Evolutionary conservation across 2,113 vertebrate genomes (phyloP).

Genomic region (Agapornis roseicollis): DNA sequence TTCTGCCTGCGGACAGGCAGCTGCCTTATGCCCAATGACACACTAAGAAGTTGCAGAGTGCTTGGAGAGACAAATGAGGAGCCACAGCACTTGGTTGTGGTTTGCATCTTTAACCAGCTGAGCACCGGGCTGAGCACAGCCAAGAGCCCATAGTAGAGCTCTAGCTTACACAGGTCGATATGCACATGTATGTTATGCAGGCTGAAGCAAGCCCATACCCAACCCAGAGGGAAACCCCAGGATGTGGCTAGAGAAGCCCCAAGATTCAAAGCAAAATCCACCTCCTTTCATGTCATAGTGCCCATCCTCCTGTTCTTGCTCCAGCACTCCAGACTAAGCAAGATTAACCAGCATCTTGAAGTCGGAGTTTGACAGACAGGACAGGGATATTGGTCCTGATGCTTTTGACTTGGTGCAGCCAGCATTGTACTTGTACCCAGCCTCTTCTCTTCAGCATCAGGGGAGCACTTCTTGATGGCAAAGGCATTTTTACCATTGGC

Average conservation of each 20-base stretch:
- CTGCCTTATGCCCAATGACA: neutral
- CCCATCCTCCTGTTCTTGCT: neutral
- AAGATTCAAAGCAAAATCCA: neutral
- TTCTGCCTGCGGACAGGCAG: neutral
- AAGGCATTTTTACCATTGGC: neutral
- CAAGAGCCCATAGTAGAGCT: neutral
- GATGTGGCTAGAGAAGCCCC: neutral
- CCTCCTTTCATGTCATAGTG: neutral
- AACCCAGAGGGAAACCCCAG: neutral
- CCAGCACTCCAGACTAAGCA: neutral
- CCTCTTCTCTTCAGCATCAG: neutral
- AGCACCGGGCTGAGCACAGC: neutral
- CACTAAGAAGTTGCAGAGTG: neutral
- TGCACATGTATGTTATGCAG: neutral
- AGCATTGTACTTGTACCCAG: neutral
- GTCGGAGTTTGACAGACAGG: neutral
- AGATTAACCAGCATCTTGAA: neutral
- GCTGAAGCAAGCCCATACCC: neutral
- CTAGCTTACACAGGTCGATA: neutral
- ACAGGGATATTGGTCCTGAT: neutral
- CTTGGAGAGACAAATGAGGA: neutral
- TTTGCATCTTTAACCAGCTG: neutral
- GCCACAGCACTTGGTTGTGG: neutral
- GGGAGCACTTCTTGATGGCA: neutral
- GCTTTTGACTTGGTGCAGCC: neutral